Evolutionary conservation across 2,888 invertebrate species (phyloP), one percentile per base, ranked within the genome.

Genomic region (Melieria omissa): DNA sequence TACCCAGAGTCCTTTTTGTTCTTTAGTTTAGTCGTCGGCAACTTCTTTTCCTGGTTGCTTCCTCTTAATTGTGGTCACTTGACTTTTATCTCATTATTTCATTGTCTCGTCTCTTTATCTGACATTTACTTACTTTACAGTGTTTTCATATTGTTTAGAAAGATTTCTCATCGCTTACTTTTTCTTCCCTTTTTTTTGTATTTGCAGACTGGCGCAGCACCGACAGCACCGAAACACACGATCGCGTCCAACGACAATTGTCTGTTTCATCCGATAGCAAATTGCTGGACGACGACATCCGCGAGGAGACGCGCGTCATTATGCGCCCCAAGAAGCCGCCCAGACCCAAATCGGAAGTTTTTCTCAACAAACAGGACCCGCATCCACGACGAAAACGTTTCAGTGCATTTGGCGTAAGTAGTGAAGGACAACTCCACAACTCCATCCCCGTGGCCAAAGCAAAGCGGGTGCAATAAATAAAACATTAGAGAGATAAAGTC

Each of bases 291-390:
- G 96, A 95, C 84, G 94, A 95, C 84, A 95, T 94, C 85, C 89
- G 95, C 84, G 95, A 96, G 87, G 95, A 95, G 88, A 92, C 95
- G 78, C 90, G 94, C 86, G 96, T 96, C 80, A 93, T 96, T 85
- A 90, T 95, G 89, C 90, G 96, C 89, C 94, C 95, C 82, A 94
- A 94, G 88, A 94, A 95, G 88, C 95, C 96, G 79, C 96, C 96
- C 78, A 90, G 98, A 89, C 98, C 98, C 83, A 97, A 97, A 88
- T 97, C 97, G 29, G 98, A 98, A 89, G 97, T 97, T 77, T 95
- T 95, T 88, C 92, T 96, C 81, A 94, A 94, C 86, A 91, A 92
- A 85, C 90, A 89, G 80, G 91, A 91, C 85, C 89, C 90, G 84
- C 91, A 92, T 87, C 90, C 91, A 80, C 92, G 95, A 88, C 91